Evolutionary conservation across 2,797 vertebrate species (phyloP), one percentile per base, ranked within the genome.

Genomic region (Xyrichtys novacula): DNA sequence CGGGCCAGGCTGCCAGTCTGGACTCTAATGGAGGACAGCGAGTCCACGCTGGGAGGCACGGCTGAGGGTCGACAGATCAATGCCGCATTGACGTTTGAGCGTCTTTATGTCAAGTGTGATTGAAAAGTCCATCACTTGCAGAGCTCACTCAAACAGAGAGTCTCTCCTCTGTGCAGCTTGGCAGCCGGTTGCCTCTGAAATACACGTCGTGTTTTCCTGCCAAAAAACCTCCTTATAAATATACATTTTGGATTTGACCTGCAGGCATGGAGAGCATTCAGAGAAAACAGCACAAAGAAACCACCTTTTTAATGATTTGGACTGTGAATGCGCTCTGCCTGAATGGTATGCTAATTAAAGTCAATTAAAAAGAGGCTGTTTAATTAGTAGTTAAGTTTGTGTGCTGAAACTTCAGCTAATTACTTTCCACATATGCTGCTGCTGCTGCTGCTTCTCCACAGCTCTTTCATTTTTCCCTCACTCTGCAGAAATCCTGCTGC

Each of bases 341-440:
- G 92, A 95, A 94, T 93, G 89, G 83, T 93, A 95, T 94, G 94
- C 93, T 95, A 95, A 96, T 95, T 76, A 80, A 92, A 84, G 91
- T 94, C 92, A 95, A 94, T 96, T 96, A 95, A 93, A 93, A 93
- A 88, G 87, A 92, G 82, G 89, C 92, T 95, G 95, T 95, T 95
- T 94, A 95, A 95, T 95, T 95, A 95, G 93, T 94, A 93, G 91
- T 93, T 94, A 91, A 93, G 92, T 95, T 95, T 93, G 93, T 92
- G 93, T 94, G 94, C 92, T 95, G 87, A 92, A 88, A 91, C 89
- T 91, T 90, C 85, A 89, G 85, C 93, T 95, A 93, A 95, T 95
- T 95, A 94, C 91, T 94, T 94, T 93, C 94, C 92, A 93, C 93
- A 91, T 88, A 90, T 34, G 32, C 32, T 34, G 32, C n/a, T n/a